Evolutionary conservation across 2,113 vertebrate species (phyloP).

Genomic region (Xenopus laevis): DNA sequence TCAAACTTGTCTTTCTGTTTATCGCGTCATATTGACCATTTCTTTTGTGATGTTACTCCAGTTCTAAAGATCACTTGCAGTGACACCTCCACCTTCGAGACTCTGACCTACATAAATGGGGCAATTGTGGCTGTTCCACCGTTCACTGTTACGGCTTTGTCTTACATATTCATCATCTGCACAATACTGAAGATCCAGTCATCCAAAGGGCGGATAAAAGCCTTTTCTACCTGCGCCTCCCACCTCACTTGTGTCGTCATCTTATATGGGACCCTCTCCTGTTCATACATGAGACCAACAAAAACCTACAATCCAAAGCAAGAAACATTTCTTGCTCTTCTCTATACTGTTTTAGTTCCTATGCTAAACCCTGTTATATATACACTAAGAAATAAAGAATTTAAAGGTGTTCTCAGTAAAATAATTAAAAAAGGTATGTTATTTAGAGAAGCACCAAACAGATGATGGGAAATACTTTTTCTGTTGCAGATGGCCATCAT

Average conservation of each 20-base stretch:
- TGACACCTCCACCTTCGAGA: not conserved
- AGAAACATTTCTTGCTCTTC: not conserved
- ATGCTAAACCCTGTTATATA: constrained; percentile 41
- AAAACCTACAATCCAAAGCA: not conserved
- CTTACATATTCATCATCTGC: not conserved
- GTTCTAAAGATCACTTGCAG: constrained; percentile 27
- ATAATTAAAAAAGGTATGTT: too few species aligned
- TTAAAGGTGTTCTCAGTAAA: too few species aligned
- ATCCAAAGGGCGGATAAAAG: not conserved
- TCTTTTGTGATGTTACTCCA: constrained; percentile 32
- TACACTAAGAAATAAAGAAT: constrained; percentile 29
- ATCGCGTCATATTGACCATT: constrained; percentile 16
- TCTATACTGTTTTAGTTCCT: constrained; percentile 5
- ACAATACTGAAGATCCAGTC: not conserved
- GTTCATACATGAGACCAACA: not conserved
- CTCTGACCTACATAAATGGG: constrained; percentile 2
- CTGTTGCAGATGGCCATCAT: too few species aligned
- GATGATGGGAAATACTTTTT: too few species aligned
- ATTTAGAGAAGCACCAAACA: too few species aligned
- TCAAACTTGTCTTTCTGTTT: constrained; percentile 13
- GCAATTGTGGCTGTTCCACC: not conserved
- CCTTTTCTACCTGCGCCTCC: not conserved
- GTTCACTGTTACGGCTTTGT: not conserved
- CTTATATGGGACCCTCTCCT: not conserved
- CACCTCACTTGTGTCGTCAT: not conserved